These are phyloP conservation scores for Euleptes europaea DNA, from an alignment of 2,113 vertebrate genomes.

Conservation along the genomic window DNA sequence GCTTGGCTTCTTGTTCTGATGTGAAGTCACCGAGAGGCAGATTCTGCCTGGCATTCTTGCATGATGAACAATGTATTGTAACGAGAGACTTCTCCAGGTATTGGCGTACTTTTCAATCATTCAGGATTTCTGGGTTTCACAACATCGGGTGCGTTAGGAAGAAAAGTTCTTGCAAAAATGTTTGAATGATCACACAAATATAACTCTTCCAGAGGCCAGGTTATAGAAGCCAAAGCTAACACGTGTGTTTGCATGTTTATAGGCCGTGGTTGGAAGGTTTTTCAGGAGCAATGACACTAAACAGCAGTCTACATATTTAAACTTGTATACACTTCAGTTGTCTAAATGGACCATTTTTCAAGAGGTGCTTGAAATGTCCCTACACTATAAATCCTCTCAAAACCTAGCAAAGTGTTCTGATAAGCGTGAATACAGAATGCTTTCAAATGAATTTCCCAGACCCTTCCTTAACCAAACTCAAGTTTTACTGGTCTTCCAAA, in stretches of 20 bases:
- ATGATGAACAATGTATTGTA: not conserved
- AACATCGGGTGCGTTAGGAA: not conserved
- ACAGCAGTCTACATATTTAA: not conserved
- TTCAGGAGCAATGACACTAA: not conserved
- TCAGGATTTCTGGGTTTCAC: not conserved
- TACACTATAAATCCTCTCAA: not conserved
- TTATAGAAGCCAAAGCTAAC: not conserved
- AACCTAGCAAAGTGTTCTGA: not conserved
- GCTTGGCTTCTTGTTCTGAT: not conserved
- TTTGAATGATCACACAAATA: not conserved
- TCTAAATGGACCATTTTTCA: not conserved
- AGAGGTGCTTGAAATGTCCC: not conserved
- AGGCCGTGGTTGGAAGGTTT: not conserved
- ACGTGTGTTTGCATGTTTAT: not conserved
- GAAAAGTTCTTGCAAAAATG: not conserved
- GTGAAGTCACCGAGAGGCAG: not conserved
- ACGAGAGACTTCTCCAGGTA: not conserved
- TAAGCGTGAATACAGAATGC: fast-evolving
- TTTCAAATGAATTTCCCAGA: not conserved
- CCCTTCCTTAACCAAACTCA: conserved; percentile 31
- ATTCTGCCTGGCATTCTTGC: not conserved
- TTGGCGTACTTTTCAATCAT: not conserved
- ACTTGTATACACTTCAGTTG: not conserved
- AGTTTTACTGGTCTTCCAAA: conserved; percentile 66
- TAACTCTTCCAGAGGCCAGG: not conserved